Evolutionary conservation across 2,888 invertebrate genomes (phyloP), one percentile per base, ranked within the genome.

Genomic region (Agriopis marginaria): DNA sequence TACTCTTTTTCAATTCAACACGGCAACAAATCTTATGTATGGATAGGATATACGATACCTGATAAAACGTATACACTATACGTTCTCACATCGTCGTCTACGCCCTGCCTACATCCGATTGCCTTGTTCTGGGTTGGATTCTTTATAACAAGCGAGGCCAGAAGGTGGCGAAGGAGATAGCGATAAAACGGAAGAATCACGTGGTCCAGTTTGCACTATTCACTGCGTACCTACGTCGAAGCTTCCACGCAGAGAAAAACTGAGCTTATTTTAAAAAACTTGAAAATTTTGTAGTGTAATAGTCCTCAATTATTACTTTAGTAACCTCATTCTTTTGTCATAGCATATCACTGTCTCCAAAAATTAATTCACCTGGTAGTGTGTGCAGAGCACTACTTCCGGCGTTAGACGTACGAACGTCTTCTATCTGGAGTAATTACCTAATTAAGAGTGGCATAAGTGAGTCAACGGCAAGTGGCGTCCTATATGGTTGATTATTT

Each of bases 401-500:
- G 54, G 32, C 32, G 53, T 10, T 14, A 55, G 14, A 17, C 56
- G 56, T 44, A 17, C 54, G 5, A 5, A 17, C 44, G 55, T n/a
- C 54, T 50, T 67, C 58, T 64, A 78, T 73, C 74, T 77, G 70
- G 77, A 80, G 77, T 77, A 66, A 73, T 67, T 71, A 68, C 64
- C 66, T 72, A 71, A 74, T 82, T 77, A 76, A 85, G 84, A 82
- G 81, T 82, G 84, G 84, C 78, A 82, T 84, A 78, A 80, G 80
- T 89, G 90, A 91, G 86, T 90, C 88, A 91, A 86, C 79, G 78
- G 79, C 85, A 82, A 83, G 82, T 85, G 83, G 86, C 85, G 91
- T 86, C 88, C 91, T 86, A 91, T 90, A 92, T 91, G 86, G 87
- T 83, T 87, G 86, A 91, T 92, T 90, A 90, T 91, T 92, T 92